phyloP scores from a whole-genome alignment of 2,888 invertebrate genomes.

The Ophraella communa region DNA sequence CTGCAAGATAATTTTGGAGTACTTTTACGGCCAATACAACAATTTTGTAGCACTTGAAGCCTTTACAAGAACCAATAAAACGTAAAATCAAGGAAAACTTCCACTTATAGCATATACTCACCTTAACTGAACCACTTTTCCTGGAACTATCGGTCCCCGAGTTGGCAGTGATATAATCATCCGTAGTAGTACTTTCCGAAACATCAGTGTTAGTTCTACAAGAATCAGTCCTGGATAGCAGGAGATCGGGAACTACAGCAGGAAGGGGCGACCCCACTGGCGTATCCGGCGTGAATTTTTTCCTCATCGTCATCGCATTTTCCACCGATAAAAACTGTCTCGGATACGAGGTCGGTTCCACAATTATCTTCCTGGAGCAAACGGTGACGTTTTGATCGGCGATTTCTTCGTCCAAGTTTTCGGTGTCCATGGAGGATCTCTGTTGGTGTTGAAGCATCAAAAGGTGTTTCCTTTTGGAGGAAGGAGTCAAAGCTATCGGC shows the following conservation, averaged over 20 bases:
- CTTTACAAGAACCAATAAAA: too few species aligned
- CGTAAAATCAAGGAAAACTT: neutral
- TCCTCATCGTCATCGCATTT: conserved; percentile 20
- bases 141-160: conserved; percentile 72
- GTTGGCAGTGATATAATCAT: conserved; percentile 89
- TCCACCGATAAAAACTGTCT: conserved; percentile 30
- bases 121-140: conserved; percentile 71
- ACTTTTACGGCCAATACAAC: too few species aligned
- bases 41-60: too few species aligned
- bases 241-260: conserved; percentile 58
- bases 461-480: conserved; percentile 78
- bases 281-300: conserved; percentile 28
- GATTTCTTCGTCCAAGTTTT: conserved; percentile 77
- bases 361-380: conserved; percentile 31
- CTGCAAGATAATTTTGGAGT: too few species aligned
- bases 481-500: conserved; percentile 72
- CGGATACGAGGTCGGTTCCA: conserved; percentile 7
- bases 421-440: conserved; percentile 84
- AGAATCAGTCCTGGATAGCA: conserved; percentile 74
- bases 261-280: conserved; percentile 54
- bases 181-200: conserved; percentile 87
- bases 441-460: conserved; percentile 83
- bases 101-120: conserved; percentile 25
- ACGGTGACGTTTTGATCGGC: conserved; percentile 60
- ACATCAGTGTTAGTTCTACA: conserved; percentile 78